Conservation (phyloP, 53 echinoderm and acorn worm species). For the Henricia sp. region DNA sequence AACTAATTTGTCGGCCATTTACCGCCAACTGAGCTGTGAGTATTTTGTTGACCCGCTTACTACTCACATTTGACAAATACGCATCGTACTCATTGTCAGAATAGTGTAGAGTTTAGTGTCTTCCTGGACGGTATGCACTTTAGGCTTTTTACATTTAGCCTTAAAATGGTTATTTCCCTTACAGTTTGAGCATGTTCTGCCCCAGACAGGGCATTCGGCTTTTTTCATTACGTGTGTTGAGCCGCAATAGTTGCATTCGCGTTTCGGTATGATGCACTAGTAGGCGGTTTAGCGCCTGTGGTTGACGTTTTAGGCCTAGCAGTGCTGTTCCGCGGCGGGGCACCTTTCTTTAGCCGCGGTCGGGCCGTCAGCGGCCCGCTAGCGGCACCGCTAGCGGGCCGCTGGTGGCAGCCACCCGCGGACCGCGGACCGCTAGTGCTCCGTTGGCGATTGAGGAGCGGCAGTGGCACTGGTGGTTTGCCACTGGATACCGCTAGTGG, state of each 20-base stretch:
- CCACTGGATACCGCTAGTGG: too few species aligned
- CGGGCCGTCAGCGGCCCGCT: too few species aligned
- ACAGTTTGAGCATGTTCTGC: constrained; percentile 53
- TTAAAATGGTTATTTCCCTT: constrained; percentile 51
- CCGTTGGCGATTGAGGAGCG: too few species aligned
- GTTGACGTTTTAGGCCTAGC: neutral
- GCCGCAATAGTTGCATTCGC: constrained; percentile 47
- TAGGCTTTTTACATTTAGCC: constrained; percentile 1
- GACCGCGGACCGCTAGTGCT: too few species aligned
- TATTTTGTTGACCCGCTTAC: neutral
- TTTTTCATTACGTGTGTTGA: constrained; percentile 32
- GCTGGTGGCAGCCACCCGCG: too few species aligned
- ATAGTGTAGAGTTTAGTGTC: neutral
- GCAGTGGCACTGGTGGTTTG: too few species aligned
- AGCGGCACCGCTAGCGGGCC: too few species aligned
- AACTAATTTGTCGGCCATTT: constrained; percentile 25
- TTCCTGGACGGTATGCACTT: constrained; percentile 3
- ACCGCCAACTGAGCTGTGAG: constrained; percentile 51
- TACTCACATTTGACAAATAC: neutral
- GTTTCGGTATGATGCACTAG: neutral
- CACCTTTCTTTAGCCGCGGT: too few species aligned
- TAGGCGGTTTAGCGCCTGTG: neutral
- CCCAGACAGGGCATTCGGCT: constrained; percentile 60
- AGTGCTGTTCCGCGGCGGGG: neutral
- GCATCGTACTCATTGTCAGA: constrained; percentile 2